Evolutionary conservation across 2,888 invertebrate genomes (phyloP), one percentile per base, ranked within the genome.

Genomic region (Phaonia tiefii): DNA sequence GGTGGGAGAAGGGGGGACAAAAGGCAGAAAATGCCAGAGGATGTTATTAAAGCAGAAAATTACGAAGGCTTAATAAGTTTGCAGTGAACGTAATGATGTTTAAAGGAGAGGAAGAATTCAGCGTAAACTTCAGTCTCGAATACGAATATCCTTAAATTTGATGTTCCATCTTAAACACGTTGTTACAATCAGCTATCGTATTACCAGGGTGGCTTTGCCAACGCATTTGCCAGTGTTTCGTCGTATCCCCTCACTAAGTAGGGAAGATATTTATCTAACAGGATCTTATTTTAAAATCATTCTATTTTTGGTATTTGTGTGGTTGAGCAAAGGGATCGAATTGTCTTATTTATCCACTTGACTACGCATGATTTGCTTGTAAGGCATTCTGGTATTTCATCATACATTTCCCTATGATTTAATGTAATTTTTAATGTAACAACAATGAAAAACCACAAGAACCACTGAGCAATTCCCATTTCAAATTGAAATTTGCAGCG

Each of bases 401-500:
- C 25, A 54, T 4, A 54, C 7, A 63, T 63, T 63, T 63, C 22
- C 13, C 42, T 42, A 20, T 22, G 42, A 63, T 63, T 17, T 63
- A 13, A 22, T 63, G 42, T 42, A 63, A 63, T 42, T 63, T 42
- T 22, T 42, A 60, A 60, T 60, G 39, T 37, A 37, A 60, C 60
- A 15, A 20, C 42, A 63, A 22, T 54, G 54, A 54, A 54, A 26
- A 69, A 69, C 69, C 69, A 69, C 69, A 69, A 54, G n/a, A 54
- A 70, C 69, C 56, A 42, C 51, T 65, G 65, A 76, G 72, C 56
- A 74, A 76, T 51, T 76, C 49, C 37, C 22, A 58, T 76, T 65
- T 72, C n/a, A 5, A 49, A 46, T 26, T 60, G 70, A n/a, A 49
- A 74, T 70, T 73, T 74, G 58, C 51, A 39, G 39, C 37, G 22